Percentiles rank a stretch among this genome's conserved stretches.
These are phyloP conservation scores for Drosophila varians DNA, from an alignment of 1,140 invertebrate species.

Conservation along the genomic window DNA sequence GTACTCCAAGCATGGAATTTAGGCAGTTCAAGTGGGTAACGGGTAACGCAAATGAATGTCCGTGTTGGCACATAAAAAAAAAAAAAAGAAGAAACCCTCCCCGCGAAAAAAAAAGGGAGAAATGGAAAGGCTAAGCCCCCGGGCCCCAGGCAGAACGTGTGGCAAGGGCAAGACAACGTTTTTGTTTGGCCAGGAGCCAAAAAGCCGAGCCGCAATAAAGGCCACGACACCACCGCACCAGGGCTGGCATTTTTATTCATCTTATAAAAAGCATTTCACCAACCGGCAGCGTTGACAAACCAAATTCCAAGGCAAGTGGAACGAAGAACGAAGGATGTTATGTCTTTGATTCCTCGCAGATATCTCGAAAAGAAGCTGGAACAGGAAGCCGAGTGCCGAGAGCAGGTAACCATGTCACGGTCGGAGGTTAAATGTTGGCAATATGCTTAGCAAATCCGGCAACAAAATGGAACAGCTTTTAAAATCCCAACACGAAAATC, in stretches of 20 bases:
- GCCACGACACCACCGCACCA: constrained; percentile 29
- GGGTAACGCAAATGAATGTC: constrained; percentile 35
- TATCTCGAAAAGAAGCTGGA: constrained; percentile 1
- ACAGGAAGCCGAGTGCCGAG: not conserved
- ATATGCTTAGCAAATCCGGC: constrained; percentile 39
- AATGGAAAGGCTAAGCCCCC: constrained; percentile 26
- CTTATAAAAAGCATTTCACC: constrained; percentile 48
- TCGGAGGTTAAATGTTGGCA: constrained; percentile 50
- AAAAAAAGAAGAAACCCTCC: constrained; percentile 19
- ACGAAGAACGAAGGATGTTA: constrained; percentile 11
- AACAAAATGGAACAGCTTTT: constrained; percentile 8
- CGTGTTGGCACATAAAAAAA: constrained; percentile 25
- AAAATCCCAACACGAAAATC: constrained; percentile 43
- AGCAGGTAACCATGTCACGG: constrained; percentile 37
- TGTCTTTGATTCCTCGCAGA: constrained; percentile 30
- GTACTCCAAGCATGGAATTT: constrained; percentile 45
- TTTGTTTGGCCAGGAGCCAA: constrained; percentile 57
- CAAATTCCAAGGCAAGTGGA: constrained; percentile 18
- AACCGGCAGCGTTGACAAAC: constrained; percentile 37
- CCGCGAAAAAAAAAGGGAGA: constrained; percentile 1
- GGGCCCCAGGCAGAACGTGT: constrained; percentile 24
- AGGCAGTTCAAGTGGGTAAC: constrained; percentile 52
- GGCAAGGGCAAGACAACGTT: constrained; percentile 43
- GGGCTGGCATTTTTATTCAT: constrained; percentile 25
- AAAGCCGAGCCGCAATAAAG: constrained; percentile 21